phyloP scores from a whole-genome alignment of 2,888 invertebrate species.

The Tipula helvola region DNA sequence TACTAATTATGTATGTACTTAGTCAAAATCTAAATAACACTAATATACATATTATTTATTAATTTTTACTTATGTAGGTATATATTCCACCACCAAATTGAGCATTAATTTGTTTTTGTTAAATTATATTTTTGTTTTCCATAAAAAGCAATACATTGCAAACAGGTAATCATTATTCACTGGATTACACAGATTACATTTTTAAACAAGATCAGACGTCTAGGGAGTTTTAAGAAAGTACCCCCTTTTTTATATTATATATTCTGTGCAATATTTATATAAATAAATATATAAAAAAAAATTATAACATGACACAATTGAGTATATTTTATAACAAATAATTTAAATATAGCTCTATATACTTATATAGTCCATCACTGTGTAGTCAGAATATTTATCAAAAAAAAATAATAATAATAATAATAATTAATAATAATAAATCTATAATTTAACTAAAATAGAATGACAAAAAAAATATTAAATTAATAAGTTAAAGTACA shows the following conservation, averaged over 20 bases:
- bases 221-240: background rate
- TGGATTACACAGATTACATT: background rate
- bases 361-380: background rate
- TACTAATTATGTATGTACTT: background rate
- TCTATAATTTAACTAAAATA: background rate
- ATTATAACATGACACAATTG: background rate
- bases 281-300: background rate
- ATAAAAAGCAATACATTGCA: background rate
- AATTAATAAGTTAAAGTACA: background rate
- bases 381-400: background rate
- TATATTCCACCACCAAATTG: background rate
- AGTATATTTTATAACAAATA: background rate
- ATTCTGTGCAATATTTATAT: background rate
- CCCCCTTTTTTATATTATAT: background rate
- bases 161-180: background rate
- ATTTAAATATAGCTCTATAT: background rate
- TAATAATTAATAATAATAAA: background rate
- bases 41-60: background rate
- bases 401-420: background rate
- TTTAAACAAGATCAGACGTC: background rate
- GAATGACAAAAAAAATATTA: background rate
- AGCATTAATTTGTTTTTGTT: background rate
- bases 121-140: background rate
- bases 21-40: background rate
- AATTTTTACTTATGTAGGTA: background rate